phyloP scores from a whole-genome alignment of 2,113 vertebrate species.

The Tragulus kanchil region DNA sequence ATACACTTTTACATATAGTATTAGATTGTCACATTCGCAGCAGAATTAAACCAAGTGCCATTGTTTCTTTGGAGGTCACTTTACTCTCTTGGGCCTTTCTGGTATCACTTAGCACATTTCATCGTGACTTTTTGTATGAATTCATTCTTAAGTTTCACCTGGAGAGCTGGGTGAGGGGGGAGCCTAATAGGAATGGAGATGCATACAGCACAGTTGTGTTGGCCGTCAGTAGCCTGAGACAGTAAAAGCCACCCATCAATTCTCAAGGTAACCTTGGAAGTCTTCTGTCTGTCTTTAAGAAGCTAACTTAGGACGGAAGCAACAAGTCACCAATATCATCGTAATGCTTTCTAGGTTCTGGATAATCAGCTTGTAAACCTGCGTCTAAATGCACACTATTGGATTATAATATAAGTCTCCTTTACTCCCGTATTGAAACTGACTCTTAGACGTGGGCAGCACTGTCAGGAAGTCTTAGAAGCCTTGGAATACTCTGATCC shows the following conservation, averaged over 20 bases:
- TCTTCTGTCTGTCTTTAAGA: not conserved
- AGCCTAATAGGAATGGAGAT: not conserved
- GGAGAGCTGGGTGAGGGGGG: not conserved
- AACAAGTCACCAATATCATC: not conserved
- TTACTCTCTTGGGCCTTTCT: not conserved
- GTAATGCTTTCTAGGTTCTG: not conserved
- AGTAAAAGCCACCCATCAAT: not conserved
- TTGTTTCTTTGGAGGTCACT: not conserved
- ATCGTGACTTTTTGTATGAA: not conserved
- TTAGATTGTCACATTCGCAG: conserved; percentile 20
- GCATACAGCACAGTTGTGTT: accelerated
- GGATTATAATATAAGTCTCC: not conserved
- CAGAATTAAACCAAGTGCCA: not conserved
- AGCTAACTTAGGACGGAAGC: not conserved
- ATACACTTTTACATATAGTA: not conserved
- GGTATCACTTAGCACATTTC: not conserved
- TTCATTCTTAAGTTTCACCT: not conserved
- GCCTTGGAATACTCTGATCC: not conserved
- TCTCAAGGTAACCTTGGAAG: not conserved
- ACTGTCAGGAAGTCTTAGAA: not conserved
- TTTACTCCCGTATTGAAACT: not conserved
- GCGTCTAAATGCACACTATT: not conserved
- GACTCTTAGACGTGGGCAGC: not conserved
- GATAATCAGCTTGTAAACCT: not conserved
- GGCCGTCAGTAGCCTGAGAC: not conserved